phyloP scores from a whole-genome alignment of 2,113 vertebrate species.

The Aramus guarauna region DNA sequence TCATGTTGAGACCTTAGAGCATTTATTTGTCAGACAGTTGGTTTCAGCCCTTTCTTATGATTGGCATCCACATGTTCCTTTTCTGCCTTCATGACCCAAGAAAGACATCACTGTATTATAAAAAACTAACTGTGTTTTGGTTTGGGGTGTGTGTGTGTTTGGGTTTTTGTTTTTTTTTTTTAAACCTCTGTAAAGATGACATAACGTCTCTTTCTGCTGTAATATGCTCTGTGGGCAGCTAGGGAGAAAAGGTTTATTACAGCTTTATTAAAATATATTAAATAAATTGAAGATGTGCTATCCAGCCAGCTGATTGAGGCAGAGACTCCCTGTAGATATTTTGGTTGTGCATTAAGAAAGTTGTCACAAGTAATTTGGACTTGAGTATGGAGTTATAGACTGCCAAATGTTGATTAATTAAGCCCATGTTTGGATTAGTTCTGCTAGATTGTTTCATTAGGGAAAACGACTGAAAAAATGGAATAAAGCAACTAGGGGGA shows the following conservation, averaged over 20 bases:
- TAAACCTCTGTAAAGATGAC: constrained; percentile 59
- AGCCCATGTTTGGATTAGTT: constrained; percentile 83
- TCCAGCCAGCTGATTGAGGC: constrained; percentile 14
- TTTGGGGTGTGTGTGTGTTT: not conserved
- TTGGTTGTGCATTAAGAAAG: constrained; percentile 74
- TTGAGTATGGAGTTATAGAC: constrained; percentile 61
- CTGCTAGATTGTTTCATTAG: constrained; percentile 83
- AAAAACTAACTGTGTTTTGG: too few species aligned
- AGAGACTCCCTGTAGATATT: constrained; percentile 61
- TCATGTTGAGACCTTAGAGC: not conserved
- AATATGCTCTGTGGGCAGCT: constrained; percentile 23
- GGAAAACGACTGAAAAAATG: constrained; percentile 70
- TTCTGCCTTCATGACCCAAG: not conserved
- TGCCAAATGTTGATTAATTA: constrained; percentile 85
- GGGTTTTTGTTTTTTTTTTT: not conserved
- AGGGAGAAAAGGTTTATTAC: constrained; percentile 48
- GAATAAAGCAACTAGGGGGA: constrained; percentile 46
- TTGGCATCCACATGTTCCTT: not conserved
- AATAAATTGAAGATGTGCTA: constrained; percentile 55
- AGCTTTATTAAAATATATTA: constrained; percentile 65
- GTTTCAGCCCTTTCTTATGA: not conserved
- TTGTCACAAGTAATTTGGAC: constrained; percentile 81
- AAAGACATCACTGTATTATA: not conserved
- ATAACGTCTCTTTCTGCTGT: constrained; percentile 38
- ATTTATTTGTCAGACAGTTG: not conserved